phyloP scores from a whole-genome alignment of 2,797 vertebrate genomes.

The Pseudochromis fuscus region DNA sequence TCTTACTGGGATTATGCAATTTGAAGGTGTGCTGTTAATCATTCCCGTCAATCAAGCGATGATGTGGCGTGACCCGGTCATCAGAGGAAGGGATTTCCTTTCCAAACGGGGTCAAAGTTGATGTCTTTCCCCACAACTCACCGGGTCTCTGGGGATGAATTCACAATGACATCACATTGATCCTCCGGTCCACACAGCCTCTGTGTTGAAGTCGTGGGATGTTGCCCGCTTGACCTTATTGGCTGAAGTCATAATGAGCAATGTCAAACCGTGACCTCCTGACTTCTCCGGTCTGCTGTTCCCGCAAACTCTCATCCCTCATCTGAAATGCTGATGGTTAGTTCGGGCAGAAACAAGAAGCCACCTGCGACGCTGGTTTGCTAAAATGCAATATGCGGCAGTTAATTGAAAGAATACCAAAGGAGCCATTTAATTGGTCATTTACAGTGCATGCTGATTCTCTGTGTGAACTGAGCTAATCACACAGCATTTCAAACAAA shows the following conservation, averaged over 20 bases:
- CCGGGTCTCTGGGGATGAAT: slow-evolving; percentile 50
- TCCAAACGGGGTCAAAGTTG: slow-evolving; percentile 66
- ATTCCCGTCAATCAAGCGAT: slow-evolving; percentile 46
- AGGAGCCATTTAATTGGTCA: slow-evolving; percentile 54
- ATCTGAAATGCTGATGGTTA: neutral
- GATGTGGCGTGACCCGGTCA: slow-evolving; percentile 40
- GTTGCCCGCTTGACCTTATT: slow-evolving; percentile 42
- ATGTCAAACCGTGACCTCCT: slow-evolving; percentile 56
- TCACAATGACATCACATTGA: slow-evolving; percentile 69
- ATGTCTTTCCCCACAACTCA: slow-evolving; percentile 53
- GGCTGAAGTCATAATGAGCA: slow-evolving; percentile 60
- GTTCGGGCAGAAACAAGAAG: slow-evolving; percentile 1
- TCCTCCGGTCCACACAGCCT: slow-evolving; percentile 55
- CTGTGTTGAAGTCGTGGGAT: slow-evolving; percentile 29
- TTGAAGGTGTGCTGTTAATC: slow-evolving; percentile 30
- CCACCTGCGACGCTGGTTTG: slow-evolving; percentile 28
- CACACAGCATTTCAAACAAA: slow-evolving; percentile 60
- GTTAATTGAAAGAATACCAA: slow-evolving; percentile 44
- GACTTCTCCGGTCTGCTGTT: slow-evolving; percentile 4
- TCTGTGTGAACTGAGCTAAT: slow-evolving; percentile 55
- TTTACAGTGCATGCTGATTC: slow-evolving; percentile 49
- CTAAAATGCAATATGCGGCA: slow-evolving; percentile 21
- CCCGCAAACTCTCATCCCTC: slow-evolving; percentile 15
- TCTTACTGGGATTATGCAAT: slow-evolving; percentile 1
- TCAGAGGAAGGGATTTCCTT: slow-evolving; percentile 46